Percentiles rank a stretch among this genome's conserved stretches.
Evolutionary conservation across 2,113 vertebrate species (phyloP).

Genomic region (Strix uralensis): DNA sequence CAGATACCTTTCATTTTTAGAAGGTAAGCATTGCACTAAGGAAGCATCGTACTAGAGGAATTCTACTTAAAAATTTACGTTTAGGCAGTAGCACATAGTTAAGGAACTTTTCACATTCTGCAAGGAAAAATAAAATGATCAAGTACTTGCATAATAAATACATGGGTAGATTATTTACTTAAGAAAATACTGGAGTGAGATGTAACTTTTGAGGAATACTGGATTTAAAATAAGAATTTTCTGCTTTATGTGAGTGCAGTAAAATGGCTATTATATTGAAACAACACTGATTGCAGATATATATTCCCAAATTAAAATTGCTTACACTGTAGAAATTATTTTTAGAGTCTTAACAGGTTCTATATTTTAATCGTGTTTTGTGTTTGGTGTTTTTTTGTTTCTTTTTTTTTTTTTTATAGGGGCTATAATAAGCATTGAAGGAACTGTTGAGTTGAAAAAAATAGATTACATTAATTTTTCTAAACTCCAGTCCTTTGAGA

Average conservation of each 20-base stretch:
- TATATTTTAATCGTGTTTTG: neutral
- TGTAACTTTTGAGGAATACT: neutral
- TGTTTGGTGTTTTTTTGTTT: neutral
- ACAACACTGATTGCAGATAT: neutral
- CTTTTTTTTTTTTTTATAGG: conserved; percentile 47
- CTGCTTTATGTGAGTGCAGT: neutral
- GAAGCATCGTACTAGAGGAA: neutral
- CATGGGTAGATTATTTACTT: neutral
- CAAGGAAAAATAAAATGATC: neutral
- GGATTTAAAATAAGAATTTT: neutral
- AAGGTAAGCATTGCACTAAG: conserved; percentile 71
- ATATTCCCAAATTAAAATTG: neutral
- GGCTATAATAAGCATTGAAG: conserved; percentile 72
- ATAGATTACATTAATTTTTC: conserved; percentile 75
- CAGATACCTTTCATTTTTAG: conserved; percentile 75
- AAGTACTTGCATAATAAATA: neutral
- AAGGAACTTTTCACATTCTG: neutral
- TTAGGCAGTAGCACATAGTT: neutral
- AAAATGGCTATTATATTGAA: neutral
- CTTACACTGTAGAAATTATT: neutral
- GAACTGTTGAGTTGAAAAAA: conserved; percentile 72
- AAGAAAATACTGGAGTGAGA: neutral
- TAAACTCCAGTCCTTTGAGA: conserved; percentile 71
- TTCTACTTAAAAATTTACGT: neutral
- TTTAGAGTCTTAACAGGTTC: neutral